Base-by-base conservation (phyloP, 2,113 vertebrate species). In the Osmerus mordax region DNA sequence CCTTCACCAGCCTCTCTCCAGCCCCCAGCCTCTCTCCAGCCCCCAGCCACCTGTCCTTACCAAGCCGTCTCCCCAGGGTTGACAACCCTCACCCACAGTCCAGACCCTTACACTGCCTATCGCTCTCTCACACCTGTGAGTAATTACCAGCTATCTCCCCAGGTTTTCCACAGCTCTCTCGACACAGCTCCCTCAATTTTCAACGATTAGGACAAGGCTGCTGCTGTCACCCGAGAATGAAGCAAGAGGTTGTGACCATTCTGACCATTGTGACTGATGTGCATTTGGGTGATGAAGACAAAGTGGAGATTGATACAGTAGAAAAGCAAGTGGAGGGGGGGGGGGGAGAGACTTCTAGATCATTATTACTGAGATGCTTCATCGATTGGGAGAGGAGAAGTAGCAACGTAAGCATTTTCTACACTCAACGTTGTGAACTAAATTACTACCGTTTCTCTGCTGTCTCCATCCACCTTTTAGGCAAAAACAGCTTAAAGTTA, bases 121-220 rank as follows among this genome's bases (percentile, higher is more conserved):
- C 82, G 53, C 80, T 61, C 67, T 62, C 54, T 19, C 70, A 71
- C 84, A 86, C 80, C 78, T 84, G 80, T 59, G 60, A 73, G 66
- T 62, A 68, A 75, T 71, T 79, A 77, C 62, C 71, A 81, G 71
- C 79, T 84, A 82, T 82, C 78, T 82, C 51, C 55, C 71, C 60
- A 63, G 59, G 67, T 74, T 73, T 84, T 73, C 77, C 74, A 74
- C 74, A 29, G 66, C 58, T 70, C 60, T 75, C 62, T 80, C 70
- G 74, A 79, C 51, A 69, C 62, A 62, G 59, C 71, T 78, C 60
- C 69, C 74, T 68, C 74, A 73, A 77, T 78, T 80, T 75, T 77
- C 68, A 69, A 75, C 78, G 41, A 47, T 79, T 81, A 77, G 76
- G 78, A 85, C 72, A 72, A 41, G 67, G 74, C 70, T 70, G 58